Base-by-base conservation (phyloP, 2,797 vertebrate species). In the Harpagifer antarcticus region DNA sequence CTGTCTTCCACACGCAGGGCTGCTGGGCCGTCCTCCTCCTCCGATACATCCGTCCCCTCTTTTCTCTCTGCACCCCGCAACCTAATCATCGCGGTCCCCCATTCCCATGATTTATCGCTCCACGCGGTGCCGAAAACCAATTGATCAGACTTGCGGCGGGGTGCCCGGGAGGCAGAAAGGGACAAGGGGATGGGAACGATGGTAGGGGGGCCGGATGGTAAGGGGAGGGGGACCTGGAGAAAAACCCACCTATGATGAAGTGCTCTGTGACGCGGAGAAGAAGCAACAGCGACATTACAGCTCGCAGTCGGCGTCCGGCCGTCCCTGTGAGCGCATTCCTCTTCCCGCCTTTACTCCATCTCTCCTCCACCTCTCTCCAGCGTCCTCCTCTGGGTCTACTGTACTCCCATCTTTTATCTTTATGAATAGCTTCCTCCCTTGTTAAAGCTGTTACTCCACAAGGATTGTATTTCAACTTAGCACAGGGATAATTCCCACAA, bases 71-170 rank as follows among this genome's bases (percentile, higher is more conserved):
- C 79, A 74, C 74, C 82, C 80, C 64, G 87, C 96, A 94, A 96
- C 96, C 95, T 96, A 92, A 93, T 96, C 97, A 96, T 97, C 94
- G 95, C 94, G 89, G 88, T 88, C 93, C 95, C 89, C 95, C 96
- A 96, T 99, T 98, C 96, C 92, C 86, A 88, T 99, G 98, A 99
- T 99, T 98, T 98, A 99, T 99, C 94, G 94, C 95, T 92, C 93
- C 87, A 87, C 88, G 92, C 86, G 93, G 95, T 88, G 92, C 91
- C 82, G 95, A 92, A 95, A 96, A 94, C 94, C 94, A 94, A 98
- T 97, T 97, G 96, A 98, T 98, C 97, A 99, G 94, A 91, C 70
- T 85, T 95, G 91, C 94, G 59, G 93, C 90, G 85, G 93, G 93
- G 93, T 91, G 89, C 94, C 94, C 89, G 79, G 87, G 91, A 90